phyloP scores from a whole-genome alignment of 2,797 vertebrate species.

The Falco novaeseelandiae region DNA sequence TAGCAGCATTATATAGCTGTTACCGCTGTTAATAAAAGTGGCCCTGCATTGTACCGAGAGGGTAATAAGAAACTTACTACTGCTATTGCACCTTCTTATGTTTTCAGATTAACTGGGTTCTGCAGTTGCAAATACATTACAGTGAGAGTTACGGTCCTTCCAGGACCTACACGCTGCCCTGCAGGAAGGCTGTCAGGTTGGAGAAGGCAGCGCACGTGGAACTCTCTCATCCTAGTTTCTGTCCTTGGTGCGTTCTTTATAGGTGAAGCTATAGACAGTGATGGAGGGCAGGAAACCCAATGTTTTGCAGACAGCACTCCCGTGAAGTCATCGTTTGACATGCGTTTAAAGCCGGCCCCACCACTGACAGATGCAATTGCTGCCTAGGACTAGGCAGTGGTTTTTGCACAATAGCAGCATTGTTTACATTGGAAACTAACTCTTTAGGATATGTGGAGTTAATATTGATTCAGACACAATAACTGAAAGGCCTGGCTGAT shows the following conservation, averaged over 20 bases:
- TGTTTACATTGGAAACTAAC: background rate
- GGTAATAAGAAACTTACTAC: no score
- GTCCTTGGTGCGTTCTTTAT: rapidly evolving
- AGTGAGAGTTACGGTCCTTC: no score
- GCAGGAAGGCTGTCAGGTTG: background rate
- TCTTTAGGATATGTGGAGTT: background rate
- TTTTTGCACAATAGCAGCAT: background rate
- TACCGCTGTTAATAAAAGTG: background rate
- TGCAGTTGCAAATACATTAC: background rate
- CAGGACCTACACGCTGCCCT: background rate
- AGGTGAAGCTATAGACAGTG: rapidly evolving
- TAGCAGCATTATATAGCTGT: background rate
- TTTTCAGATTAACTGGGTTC: background rate
- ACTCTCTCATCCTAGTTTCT: background rate
- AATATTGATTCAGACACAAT: background rate
- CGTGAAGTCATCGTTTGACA: background rate
- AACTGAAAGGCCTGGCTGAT: background rate
- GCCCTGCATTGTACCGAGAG: background rate
- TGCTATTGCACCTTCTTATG: background rate
- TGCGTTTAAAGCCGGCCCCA: background rate
- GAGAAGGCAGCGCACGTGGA: rapidly evolving
- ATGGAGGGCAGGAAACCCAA: background rate
- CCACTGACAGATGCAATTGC: background rate
- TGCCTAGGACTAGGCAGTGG: background rate
- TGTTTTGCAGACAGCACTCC: background rate